Percentiles rank a stretch among this genome's conserved stretches.
phyloP scores from a whole-genome alignment of 2,888 invertebrate genomes.

The Drosophila melanosoma region DNA sequence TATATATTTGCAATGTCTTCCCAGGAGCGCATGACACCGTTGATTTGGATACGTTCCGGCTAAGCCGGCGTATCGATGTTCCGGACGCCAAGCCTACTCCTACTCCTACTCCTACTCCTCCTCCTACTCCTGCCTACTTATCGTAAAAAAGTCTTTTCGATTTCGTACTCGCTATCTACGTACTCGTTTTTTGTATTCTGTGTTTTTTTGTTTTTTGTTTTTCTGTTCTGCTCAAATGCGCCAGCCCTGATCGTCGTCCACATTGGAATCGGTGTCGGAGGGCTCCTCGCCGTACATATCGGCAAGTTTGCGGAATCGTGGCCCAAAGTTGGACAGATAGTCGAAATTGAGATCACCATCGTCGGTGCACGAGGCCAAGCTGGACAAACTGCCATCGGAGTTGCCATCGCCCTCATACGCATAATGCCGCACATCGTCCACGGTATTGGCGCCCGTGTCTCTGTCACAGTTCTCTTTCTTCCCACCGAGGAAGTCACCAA shows the following conservation, averaged over 20 bases:
- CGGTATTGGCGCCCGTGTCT: slow-evolving; percentile 95
- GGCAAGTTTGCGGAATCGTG: slow-evolving; percentile 96
- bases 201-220: not conserved
- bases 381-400: slow-evolving; percentile 95
- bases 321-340: slow-evolving; percentile 97
- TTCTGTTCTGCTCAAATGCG: slow-evolving; percentile 85
- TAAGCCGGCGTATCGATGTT: slow-evolving; percentile 30
- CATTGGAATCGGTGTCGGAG: slow-evolving; percentile 92
- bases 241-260: slow-evolving; percentile 93
- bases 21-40: slow-evolving; percentile 19
- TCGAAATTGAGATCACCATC: slow-evolving; percentile 97
- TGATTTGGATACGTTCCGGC: slow-evolving; percentile 38
- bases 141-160: slow-evolving; percentile 75
- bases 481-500: slow-evolving; percentile 95
- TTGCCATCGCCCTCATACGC: slow-evolving; percentile 99
- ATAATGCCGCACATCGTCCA: slow-evolving; percentile 98
- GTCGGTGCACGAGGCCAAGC: slow-evolving; percentile 96
- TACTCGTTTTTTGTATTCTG: not conserved
- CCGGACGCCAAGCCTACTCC: slow-evolving; percentile 16
- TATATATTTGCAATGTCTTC: slow-evolving; percentile 48
- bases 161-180: slow-evolving; percentile 40
- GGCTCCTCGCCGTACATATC: slow-evolving; percentile 97
- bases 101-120: not conserved
- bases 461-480: slow-evolving; percentile 96
- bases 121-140: slow-evolving; percentile 42